Percentiles rank a stretch among this genome's conserved stretches.
Evolutionary conservation across 2,113 vertebrate species (phyloP).

Genomic region (Atrichornis clamosus): DNA sequence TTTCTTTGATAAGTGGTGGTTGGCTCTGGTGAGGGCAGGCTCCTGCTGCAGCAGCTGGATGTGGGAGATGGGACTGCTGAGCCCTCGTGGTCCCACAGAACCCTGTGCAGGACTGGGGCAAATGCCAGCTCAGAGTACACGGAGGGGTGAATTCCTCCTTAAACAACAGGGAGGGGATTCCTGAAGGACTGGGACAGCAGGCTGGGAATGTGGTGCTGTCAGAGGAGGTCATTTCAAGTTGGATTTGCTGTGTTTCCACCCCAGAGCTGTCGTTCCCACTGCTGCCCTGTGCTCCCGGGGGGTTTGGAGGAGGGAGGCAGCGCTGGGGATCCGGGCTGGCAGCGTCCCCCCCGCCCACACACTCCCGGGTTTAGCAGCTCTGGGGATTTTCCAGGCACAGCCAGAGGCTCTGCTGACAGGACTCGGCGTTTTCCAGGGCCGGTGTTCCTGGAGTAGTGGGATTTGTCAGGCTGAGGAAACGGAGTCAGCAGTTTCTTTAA

Average conservation of each 20-base stretch:
- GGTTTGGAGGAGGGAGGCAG: not conserved
- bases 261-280: not conserved
- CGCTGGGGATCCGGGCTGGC: fast-evolving
- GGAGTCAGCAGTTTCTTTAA: conserved; percentile 7
- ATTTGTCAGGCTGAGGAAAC: not conserved
- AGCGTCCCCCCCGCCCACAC: not conserved
- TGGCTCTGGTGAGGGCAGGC: not conserved
- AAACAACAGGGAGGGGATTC: fast-evolving
- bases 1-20: too few relatives aligned
- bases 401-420: fast-evolving
- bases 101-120: fast-evolving
- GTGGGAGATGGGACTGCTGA: not conserved
- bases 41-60: not conserved
- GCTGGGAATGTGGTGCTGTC: not conserved
- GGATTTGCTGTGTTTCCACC: not conserved
- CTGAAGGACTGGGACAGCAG: fast-evolving
- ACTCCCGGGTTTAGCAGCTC: fast-evolving
- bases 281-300: fast-evolving
- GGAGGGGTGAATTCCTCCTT: not conserved
- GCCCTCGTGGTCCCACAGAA: not conserved
- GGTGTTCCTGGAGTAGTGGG: not conserved
- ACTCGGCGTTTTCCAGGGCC: not conserved
- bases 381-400: not conserved
- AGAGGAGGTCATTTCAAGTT: fast-evolving
- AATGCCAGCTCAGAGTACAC: fast-evolving